These are phyloP conservation scores for Sesia apiformis DNA, from an alignment of 2,888 invertebrate species.

Conservation along the genomic window DNA sequence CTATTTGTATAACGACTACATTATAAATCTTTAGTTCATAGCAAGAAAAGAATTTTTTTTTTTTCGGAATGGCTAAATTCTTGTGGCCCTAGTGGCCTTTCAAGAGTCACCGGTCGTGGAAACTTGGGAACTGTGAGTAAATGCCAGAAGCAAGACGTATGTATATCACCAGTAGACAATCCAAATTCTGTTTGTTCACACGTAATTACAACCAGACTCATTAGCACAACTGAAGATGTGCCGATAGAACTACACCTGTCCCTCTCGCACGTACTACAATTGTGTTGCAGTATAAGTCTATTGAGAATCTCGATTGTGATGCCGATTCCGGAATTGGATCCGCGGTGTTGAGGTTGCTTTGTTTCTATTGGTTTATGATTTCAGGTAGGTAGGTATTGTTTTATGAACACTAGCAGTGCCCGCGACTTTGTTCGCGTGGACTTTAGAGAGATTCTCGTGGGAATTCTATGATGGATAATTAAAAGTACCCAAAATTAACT, in stretches of 20 bases:
- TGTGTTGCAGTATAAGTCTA: constrained; percentile 36
- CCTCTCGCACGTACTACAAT: constrained; percentile 24
- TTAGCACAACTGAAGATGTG: constrained; percentile 43
- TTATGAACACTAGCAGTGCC: neutral
- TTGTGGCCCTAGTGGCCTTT: too few species aligned
- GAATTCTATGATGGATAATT: too few species aligned
- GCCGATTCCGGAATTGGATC: constrained; percentile 47
- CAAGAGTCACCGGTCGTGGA: too few species aligned
- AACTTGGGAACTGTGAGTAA: too few species aligned
- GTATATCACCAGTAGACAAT: constrained; percentile 41
- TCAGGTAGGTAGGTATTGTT: neutral
- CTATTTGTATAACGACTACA: too few species aligned
- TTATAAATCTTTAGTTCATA: too few species aligned
- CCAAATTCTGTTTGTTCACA: constrained; percentile 61
- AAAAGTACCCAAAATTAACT: too few species aligned
- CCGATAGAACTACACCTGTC: constrained; percentile 24
- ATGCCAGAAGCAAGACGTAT: neutral
- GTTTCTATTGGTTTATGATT: constrained; percentile 2
- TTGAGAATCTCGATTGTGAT: constrained; percentile 53
- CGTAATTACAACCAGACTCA: constrained; percentile 67
- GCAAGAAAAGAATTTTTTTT: too few species aligned
- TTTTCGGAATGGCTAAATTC: too few species aligned
- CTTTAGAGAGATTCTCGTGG: too few species aligned
- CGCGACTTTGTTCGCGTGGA: too few species aligned
- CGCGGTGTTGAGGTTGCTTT: constrained; percentile 48